phyloP scores from a whole-genome alignment of 2,888 invertebrate genomes.

The Stratiomys singularior region DNA sequence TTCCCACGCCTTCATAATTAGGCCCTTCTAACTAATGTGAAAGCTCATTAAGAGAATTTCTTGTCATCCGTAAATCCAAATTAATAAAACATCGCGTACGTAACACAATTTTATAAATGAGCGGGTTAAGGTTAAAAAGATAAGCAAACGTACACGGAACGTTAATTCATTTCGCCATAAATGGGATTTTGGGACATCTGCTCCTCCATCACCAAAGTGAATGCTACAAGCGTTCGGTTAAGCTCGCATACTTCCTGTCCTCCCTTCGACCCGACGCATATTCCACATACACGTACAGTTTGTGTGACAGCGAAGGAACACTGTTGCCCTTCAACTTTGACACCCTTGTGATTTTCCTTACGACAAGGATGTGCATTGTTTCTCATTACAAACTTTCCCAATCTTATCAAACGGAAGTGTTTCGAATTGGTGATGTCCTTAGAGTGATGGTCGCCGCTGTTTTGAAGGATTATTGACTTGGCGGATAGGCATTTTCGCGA shows the following conservation, averaged over 20 bases:
- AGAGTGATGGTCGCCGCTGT: no score
- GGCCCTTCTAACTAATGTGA: conserved; percentile 24
- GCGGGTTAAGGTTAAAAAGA: conserved; percentile 34
- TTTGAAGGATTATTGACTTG: no score
- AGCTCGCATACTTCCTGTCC: background rate
- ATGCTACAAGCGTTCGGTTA: background rate
- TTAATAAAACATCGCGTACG: conserved; percentile 33
- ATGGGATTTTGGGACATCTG: conserved; percentile 17
- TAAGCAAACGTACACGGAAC: conserved; percentile 26
- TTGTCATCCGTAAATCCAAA: conserved; percentile 41
- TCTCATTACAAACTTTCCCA: no score
- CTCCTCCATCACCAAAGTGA: background rate
- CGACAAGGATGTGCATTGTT: no score
- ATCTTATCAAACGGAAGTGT: no score
- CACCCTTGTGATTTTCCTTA: no score
- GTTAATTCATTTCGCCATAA: conserved; percentile 43
- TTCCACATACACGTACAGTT: background rate
- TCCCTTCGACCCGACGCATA: background rate
- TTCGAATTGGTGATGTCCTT: no score
- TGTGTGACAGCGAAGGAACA: background rate
- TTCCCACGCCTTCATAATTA: conserved; percentile 8
- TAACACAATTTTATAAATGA: conserved; percentile 38
- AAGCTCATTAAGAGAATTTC: conserved; percentile 38
- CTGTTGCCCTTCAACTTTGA: no score
- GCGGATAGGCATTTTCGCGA: no score